These are phyloP conservation scores for Noctua janthe DNA, from an alignment of 2,888 invertebrate genomes.

Conservation along the genomic window DNA sequence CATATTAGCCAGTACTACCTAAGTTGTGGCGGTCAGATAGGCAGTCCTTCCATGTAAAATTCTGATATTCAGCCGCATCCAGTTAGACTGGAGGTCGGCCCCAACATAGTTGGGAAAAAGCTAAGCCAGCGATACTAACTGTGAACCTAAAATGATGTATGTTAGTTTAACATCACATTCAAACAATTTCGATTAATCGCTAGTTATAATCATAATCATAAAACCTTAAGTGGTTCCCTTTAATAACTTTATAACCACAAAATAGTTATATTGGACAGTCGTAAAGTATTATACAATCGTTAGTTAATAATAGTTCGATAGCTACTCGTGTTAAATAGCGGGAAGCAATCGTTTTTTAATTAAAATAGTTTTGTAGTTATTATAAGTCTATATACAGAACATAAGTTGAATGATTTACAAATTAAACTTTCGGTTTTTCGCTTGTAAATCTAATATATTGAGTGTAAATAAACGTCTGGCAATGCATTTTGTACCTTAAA, in stretches of 20 bases:
- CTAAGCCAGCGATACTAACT: neutral
- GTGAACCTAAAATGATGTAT: neutral
- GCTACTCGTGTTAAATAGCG: constrained; percentile 56
- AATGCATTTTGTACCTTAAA: neutral
- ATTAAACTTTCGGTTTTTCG: neutral
- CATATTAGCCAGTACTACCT: too few relatives aligned
- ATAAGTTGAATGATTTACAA: neutral
- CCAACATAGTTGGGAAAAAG: neutral
- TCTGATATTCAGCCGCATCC: neutral
- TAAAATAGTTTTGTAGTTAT: constrained; percentile 43
- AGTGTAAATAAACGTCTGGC: neutral
- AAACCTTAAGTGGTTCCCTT: constrained; percentile 3
- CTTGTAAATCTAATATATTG: neutral
- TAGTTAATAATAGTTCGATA: constrained; percentile 42
- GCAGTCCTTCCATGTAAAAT: neutral
- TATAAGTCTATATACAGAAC: neutral
- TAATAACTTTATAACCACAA: constrained; percentile 27
- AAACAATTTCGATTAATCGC: neutral
- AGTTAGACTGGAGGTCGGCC: neutral
- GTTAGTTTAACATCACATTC: neutral
- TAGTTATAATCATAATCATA: neutral
- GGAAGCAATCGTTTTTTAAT: constrained; percentile 48
- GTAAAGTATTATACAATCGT: constrained; percentile 34
- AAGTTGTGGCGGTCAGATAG: too few relatives aligned
- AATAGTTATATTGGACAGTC: constrained; percentile 15